Percentiles rank a stretch among this genome's conserved stretches.
These are phyloP conservation scores for Sakesphorus luctuosus DNA, from an alignment of 2,113 vertebrate species.

Conservation along the genomic window DNA sequence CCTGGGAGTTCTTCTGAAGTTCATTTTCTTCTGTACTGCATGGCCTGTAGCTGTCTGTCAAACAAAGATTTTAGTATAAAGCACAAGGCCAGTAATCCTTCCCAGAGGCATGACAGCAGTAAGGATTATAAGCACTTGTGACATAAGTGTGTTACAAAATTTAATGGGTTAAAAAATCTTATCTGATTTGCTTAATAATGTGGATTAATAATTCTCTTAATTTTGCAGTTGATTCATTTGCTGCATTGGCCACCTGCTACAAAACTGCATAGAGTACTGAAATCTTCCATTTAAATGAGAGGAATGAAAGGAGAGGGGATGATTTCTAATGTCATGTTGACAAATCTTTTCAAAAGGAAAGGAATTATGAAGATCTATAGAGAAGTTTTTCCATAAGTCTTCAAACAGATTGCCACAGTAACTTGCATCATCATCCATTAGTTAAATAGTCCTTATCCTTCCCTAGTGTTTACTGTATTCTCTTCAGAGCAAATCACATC, in stretches of 20 bases:
- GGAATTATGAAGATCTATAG: background rate
- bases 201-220: background rate
- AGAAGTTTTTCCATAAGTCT: background rate
- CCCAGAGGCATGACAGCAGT: background rate
- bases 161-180: background rate
- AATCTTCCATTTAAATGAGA: background rate
- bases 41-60: background rate
- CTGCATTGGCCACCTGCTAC: background rate
- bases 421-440: background rate
- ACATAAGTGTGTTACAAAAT: background rate
- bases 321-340: background rate
- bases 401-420: background rate
- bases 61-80: background rate
- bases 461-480: background rate
- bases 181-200: background rate
- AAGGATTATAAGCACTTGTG: background rate
- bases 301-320: background rate
- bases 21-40: background rate
- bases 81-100: background rate
- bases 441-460: background rate
- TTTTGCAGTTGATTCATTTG: background rate
- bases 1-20: background rate
- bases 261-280: background rate
- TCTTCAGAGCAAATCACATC: background rate
- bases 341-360: background rate